Conservation (phyloP, 2,888 invertebrate species). For the Caenorhabditis uteleia region DNA sequence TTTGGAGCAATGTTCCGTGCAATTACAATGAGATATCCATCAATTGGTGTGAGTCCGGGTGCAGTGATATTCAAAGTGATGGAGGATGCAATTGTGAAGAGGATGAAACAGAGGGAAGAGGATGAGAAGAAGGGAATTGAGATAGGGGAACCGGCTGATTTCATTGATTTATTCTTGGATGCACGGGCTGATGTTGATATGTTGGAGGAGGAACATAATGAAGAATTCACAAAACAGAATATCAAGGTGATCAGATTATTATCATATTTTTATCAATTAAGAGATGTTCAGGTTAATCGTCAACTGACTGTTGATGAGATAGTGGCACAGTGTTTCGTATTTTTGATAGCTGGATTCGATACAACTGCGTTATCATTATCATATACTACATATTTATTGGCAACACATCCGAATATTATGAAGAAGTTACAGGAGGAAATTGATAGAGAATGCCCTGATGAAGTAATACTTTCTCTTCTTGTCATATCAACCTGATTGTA, state of each 20-base stretch:
- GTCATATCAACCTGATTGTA: background rate
- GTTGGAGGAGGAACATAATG: constrained; percentile 8
- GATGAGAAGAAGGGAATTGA: constrained; percentile 27
- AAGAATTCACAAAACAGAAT: constrained; percentile 9
- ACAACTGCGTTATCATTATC: constrained; percentile 73
- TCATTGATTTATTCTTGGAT: constrained; percentile 58
- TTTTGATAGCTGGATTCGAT: constrained; percentile 73
- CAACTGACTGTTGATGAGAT: constrained; percentile 60
- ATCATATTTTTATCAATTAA: background rate
- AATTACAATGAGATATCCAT: background rate
- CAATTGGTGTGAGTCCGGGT: constrained; percentile 2
- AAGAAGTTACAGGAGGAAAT: constrained; percentile 40
- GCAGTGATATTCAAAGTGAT: constrained; percentile 16
- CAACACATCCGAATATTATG: constrained; percentile 68
- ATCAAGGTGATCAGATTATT: no score
- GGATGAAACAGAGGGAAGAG: constrained; percentile 29
- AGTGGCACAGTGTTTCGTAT: constrained; percentile 71
- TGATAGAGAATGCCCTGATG: constrained; percentile 19
- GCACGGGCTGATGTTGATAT: constrained; percentile 41
- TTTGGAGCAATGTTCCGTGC: background rate
- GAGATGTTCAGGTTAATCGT: constrained; percentile 15
- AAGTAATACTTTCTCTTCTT: background rate
- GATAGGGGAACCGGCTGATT: constrained; percentile 37
- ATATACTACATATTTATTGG: constrained; percentile 72
- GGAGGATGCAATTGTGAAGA: constrained; percentile 20